Conservation (phyloP, 2,113 vertebrate genomes). For the Corythaeola cristata region DNA sequence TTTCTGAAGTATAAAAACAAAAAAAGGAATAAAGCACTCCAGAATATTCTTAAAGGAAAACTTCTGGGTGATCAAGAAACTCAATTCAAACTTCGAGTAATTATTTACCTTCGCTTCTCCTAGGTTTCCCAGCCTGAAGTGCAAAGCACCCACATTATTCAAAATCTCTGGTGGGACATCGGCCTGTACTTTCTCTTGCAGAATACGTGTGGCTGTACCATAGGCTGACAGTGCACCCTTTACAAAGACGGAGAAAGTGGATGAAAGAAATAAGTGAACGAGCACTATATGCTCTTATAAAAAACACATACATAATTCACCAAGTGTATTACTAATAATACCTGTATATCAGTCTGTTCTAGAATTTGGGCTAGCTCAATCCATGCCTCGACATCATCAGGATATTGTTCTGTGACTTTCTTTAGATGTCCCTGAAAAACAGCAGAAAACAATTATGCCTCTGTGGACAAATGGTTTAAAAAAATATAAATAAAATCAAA, state of each 20-base stretch:
- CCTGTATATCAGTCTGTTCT: slow-evolving; percentile 98
- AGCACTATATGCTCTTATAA: neutral
- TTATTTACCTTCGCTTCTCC: slow-evolving; percentile 92
- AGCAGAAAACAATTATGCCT: neutral
- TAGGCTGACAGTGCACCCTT: slow-evolving; percentile 95
- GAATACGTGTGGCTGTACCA: slow-evolving; percentile 95
- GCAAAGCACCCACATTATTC: slow-evolving; percentile 96
- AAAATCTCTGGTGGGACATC: slow-evolving; percentile 98
- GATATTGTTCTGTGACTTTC: slow-evolving; percentile 97
- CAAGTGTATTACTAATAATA: slow-evolving; percentile 6
- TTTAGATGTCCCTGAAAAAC: slow-evolving; percentile 90
- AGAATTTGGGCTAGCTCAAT: slow-evolving; percentile 97
- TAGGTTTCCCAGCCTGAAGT: slow-evolving; percentile 96
- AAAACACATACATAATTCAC: neutral
- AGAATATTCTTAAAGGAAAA: neutral
- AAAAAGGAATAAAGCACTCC: neutral
- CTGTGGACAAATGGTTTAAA: neutral
- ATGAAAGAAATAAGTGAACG: neutral
- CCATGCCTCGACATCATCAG: slow-evolving; percentile 98
- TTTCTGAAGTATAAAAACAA: slow-evolving; percentile 81
- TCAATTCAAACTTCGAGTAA: neutral
- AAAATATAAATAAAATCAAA: neutral
- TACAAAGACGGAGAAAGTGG: neutral
- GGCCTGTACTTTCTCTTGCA: slow-evolving; percentile 98
- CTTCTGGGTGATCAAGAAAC: neutral